Evolutionary conservation across 2,113 vertebrate genomes (phyloP), one percentile per base, ranked within the genome.

Genomic region (Amblyopsis rosae): DNA sequence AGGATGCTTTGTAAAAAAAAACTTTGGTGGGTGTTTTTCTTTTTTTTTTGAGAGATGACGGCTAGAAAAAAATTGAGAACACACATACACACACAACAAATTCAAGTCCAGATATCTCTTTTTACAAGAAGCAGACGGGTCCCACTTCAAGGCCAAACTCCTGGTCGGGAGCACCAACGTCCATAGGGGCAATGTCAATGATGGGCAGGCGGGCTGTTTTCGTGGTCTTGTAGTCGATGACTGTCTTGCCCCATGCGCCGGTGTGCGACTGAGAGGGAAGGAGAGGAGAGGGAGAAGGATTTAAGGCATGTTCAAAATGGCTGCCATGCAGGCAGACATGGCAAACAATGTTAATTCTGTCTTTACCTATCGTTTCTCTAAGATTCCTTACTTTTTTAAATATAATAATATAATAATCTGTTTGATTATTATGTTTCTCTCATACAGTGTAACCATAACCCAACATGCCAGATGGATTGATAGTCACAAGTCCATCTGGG

Each of bases 91-190:
- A 85, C 88, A 88, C 90, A 90, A 90, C 94, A 94, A 95, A 94
- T 95, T 95, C 91, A 95, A 98, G 96, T 98, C 96, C 96, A 96
- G 95, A 95, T 96, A 95, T 96, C 94, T 95, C 83, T 95, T 96
- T 96, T 97, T 97, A 99, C 97, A 98, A 96, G 95, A 96, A 99
- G 95, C 98, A 99, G 90, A 93, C 97, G 69, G 96, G 94, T 94
- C 96, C 92, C 89, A 99, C 70, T 91, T 96, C 90, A 77, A 96
- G 74, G 93, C 98, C 98, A 80, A 99, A 99, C 96, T 99, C 98
- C 95, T 99, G 98, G 90, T 98, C 94, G 85, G 95, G 91, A 91
- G 94, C 93, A 87, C 98, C 98, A 93, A 99, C 78, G 90, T 99
- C 96, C 97, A 99, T 96, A 89, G 96, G 97, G 85, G 98, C 98